Evolutionary conservation across 2,797 vertebrate species (phyloP).

Genomic region (Alfaro cultratus): DNA sequence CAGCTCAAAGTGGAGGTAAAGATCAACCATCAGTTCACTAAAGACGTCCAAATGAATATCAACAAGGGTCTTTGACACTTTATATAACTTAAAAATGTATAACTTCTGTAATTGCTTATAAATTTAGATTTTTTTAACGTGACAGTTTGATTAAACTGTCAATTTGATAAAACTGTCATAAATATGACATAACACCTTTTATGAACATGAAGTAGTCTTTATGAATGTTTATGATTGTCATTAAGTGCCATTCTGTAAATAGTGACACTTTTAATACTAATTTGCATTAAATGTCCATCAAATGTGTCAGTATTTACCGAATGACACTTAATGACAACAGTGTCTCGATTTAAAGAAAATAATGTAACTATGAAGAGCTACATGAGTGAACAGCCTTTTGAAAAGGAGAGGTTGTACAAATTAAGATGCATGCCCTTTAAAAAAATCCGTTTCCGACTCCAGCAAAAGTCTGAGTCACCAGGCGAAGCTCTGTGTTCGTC

Average conservation of each 20-base stretch:
- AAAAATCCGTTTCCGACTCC: conserved; percentile 20
- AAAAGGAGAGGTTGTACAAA: neutral
- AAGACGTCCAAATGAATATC: neutral
- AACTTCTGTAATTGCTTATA: neutral
- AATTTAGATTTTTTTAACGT: neutral
- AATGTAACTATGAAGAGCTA: neutral
- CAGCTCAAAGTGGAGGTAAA: neutral
- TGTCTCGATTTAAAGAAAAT: neutral
- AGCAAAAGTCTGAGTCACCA: conserved; percentile 36
- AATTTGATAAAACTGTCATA: neutral
- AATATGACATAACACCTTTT: no score
- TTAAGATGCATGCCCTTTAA: neutral
- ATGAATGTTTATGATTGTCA: no score
- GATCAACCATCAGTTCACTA: neutral
- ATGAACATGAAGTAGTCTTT: no score
- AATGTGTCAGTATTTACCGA: no score
- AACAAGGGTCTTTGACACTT: neutral
- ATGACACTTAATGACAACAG: no score
- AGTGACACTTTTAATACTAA: no score
- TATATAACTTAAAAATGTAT: neutral
- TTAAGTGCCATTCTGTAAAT: no score
- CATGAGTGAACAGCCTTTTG: neutral
- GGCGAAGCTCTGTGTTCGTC: conserved; percentile 49
- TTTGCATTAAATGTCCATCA: no score
- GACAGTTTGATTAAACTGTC: no score